Conservation (phyloP, 1,140 invertebrate genomes). For the Camponotus floridanus region DNA sequence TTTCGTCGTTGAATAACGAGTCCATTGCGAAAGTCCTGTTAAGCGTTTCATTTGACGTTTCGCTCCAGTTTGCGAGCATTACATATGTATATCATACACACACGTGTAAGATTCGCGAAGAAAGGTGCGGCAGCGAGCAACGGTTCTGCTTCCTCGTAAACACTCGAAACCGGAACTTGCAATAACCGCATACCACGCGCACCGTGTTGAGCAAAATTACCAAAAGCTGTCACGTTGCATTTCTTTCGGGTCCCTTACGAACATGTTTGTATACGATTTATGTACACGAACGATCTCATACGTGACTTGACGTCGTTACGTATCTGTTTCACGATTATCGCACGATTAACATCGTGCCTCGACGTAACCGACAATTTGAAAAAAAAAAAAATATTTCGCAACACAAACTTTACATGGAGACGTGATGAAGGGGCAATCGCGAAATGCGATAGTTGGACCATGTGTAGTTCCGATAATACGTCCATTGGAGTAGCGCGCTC, state of each 20-base stretch:
- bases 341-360: not conserved
- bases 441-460: not conserved
- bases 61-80: conserved; percentile 20
- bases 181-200: conserved; percentile 32
- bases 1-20: conserved; percentile 22
- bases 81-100: not conserved
- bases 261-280: not conserved
- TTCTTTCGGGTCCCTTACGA: not conserved
- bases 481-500: not conserved
- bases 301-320: conserved; percentile 18
- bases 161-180: conserved; percentile 30
- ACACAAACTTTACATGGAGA: conserved; percentile 3
- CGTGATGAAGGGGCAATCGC: not conserved
- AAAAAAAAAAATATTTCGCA: not conserved
- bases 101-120: conserved; percentile 1
- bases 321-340: conserved; percentile 11
- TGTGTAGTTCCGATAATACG: not conserved
- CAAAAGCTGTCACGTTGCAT: conserved; percentile 1
- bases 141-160: conserved; percentile 27
- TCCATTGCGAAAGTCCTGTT: conserved; percentile 14
- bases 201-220: conserved; percentile 22
- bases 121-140: not conserved
- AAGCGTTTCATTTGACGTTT: conserved; percentile 15
- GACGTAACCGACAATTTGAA: not conserved
- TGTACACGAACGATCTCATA: not conserved